Evolutionary conservation across 2,113 vertebrate genomes (phyloP).

Genomic region (Trogon melanurus): DNA sequence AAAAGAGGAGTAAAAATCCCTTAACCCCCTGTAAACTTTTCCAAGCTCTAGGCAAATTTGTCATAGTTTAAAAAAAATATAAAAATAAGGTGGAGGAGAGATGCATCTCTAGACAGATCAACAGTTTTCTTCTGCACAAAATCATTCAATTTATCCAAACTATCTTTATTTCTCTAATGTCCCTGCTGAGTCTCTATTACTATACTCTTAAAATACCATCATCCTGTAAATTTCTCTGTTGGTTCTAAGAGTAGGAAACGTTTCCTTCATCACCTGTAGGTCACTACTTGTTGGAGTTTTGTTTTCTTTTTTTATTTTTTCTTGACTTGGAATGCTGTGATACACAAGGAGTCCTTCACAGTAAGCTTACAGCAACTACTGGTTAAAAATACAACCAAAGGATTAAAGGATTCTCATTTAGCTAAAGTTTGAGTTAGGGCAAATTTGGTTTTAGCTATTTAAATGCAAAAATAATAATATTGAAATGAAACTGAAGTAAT

Average conservation of each 20-base stretch:
- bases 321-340: neutral
- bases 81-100: neutral
- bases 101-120: neutral
- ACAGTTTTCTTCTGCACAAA: neutral
- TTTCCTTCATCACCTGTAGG: neutral
- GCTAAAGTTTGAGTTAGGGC: neutral
- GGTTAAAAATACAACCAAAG: neutral
- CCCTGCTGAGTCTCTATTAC: neutral
- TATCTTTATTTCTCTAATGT: neutral
- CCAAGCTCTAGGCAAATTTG: neutral
- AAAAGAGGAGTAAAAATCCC: neutral
- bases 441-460: neutral
- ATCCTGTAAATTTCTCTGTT: neutral
- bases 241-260: neutral
- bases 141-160: neutral
- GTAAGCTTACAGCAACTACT: neutral
- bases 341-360: neutral
- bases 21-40: neutral
- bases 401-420: neutral
- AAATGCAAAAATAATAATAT: neutral
- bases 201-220: neutral
- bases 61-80: neutral
- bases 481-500: neutral
- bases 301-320: no score
- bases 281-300: no score